phyloP scores from a whole-genome alignment of 2,888 invertebrate genomes.

The Oligia latruncula region DNA sequence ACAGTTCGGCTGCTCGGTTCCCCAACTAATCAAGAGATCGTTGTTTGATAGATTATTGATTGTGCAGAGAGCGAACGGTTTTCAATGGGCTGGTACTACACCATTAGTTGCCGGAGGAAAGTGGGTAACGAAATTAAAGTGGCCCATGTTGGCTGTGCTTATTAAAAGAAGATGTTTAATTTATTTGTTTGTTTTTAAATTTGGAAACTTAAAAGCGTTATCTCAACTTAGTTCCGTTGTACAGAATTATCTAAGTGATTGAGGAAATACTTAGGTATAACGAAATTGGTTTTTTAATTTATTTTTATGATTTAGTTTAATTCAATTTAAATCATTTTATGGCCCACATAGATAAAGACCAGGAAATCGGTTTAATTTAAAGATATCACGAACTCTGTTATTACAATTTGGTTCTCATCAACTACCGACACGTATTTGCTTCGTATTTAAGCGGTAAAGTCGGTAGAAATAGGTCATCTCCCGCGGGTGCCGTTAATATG shows the following conservation, averaged over 20 bases:
- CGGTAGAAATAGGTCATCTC: constrained; percentile 21
- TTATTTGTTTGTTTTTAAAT: constrained; percentile 34
- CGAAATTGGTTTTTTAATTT: background rate
- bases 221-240: constrained; percentile 1
- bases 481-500: constrained; percentile 16
- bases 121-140: constrained; percentile 63
- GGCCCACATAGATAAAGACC: background rate
- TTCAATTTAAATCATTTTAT: constrained; percentile 10
- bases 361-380: constrained; percentile 28
- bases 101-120: constrained; percentile 69
- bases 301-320: background rate
- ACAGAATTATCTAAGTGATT: background rate
- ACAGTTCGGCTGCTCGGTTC: constrained; percentile 63
- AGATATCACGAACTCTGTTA: background rate
- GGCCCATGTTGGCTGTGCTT: constrained; percentile 31
- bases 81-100: constrained; percentile 73
- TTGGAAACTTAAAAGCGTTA: background rate
- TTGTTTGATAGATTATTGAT: constrained; percentile 86
- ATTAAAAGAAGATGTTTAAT: constrained; percentile 19
- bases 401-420: constrained; percentile 9
- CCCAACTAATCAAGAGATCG: constrained; percentile 82
- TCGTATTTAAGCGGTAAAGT: background rate
- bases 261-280: background rate
- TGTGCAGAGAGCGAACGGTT: constrained; percentile 73
- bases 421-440: background rate